Base-by-base conservation (phyloP, 2,113 vertebrate genomes). In the Colinus virginianus region DNA sequence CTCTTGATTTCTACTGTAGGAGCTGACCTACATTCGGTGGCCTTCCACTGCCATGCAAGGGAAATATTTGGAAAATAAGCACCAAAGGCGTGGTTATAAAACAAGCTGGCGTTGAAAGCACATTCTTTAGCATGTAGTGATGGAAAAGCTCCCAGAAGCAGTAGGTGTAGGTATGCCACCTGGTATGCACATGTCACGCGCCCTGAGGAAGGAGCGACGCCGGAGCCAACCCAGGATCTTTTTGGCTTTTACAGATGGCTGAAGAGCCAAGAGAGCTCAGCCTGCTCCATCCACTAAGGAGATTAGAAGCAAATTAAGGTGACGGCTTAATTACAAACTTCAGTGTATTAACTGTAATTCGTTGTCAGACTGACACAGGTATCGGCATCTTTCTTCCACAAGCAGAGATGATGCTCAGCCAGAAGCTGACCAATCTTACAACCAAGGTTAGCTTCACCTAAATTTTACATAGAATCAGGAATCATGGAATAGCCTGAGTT, bases 291-390 rank as follows among this genome's bases (percentile, higher is more conserved):
- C 5, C 45, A 28, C 42, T 55, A 34, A 82, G 62, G 45, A 93
- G 90, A 77, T 87, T 22, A 94, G 32, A 77, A 85, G 67, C 85
- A 76, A 91, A 93, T 77, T 62, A 93, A 90, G 56, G 68, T n/a
- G 88, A 40, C 43, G 36, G 68, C 61, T 75, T 93, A 88, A 95
- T 93, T 91, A 77, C 49, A 82, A 67, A 25, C 82, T 74, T 42
- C 76, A 80, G 78, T 87, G 82, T 82, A 84, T 84, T 68, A 72
- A 72, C 61, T 82, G 53, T 72, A 94, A 91, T 63, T 42, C 83
- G 88, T 83, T 67, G 86, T 78, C 88, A 80, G 59, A n/a, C 45
- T 62, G 19, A 0, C 18, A 70, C 32, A 62, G 87, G n/a, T 45
- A 75, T 64, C 26, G 26, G 8, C 15, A 34, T 55, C 80, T 56